Conservation (phyloP, 2,113 vertebrate genomes). For the Corythoichthys haematopterus region DNA sequence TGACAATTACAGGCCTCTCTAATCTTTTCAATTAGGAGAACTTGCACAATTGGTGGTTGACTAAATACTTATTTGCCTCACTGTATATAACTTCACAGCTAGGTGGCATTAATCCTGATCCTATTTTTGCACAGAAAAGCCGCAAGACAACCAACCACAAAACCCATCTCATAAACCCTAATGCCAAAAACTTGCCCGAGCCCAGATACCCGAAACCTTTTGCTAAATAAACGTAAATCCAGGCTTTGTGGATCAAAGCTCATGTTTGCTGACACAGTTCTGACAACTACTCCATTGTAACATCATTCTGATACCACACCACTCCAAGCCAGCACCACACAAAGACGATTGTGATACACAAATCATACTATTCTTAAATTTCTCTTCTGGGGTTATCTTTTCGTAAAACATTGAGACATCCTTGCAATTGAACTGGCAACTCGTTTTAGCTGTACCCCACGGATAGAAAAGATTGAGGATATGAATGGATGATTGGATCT, state of each 20-base stretch:
- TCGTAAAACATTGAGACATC: background rate
- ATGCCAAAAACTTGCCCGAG: background rate
- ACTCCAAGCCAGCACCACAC: background rate
- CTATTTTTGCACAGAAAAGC: background rate
- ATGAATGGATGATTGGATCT: too few species aligned
- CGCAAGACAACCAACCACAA: background rate
- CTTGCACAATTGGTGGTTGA: too few species aligned
- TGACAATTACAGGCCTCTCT: too few species aligned
- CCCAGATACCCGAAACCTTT: background rate
- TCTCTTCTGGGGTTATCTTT: background rate
- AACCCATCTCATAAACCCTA: background rate
- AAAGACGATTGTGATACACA: background rate
- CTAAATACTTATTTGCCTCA: too few species aligned
- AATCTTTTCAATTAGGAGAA: too few species aligned
- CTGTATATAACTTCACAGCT: background rate
- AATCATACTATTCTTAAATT: background rate
- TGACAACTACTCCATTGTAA: slow-evolving; percentile 13
- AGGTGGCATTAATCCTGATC: background rate
- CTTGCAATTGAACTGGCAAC: background rate
- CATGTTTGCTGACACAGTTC: slow-evolving; percentile 55
- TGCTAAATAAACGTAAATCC: slow-evolving; percentile 50
- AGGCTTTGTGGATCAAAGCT: slow-evolving; percentile 60
- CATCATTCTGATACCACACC: background rate
- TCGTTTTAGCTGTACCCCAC: too few species aligned
- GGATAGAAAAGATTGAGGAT: too few species aligned